Evolutionary conservation across 2,888 invertebrate genomes (phyloP), one percentile per base, ranked within the genome.

Genomic region (Drosophila mayaguana): DNA sequence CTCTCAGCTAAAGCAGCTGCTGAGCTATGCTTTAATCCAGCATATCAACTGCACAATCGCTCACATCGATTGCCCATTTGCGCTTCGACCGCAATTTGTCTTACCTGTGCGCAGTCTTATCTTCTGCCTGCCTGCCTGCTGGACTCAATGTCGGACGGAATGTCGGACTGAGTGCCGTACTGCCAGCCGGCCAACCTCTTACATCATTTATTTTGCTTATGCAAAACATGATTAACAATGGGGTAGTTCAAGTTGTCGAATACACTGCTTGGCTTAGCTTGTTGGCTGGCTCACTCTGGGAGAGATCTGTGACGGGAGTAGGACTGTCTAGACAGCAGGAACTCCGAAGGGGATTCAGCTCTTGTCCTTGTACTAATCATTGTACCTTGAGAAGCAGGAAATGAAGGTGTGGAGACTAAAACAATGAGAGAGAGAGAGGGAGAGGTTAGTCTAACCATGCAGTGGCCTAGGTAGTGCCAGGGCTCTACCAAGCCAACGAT

Each of bases 121-220:
- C 75, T 66, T 28, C 22, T 25, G 48, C 36, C 36, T 16, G 36
- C 28, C 28, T 28, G 14, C 1, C 36, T 14, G 36, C 14, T 14
- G 14, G 34, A 36, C 34, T 36, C 12, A 36, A 14, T 36, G 36
- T 6, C 34, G 4, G 2, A 2, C 46, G 4, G 2, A 2, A 42
- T 43, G 34, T 28, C 70, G 43, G 62, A 48, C 22, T 22, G 28
- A 28, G 62, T 65, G 68, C 36, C 53, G 43, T 9, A 4, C 28
- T 18, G 53, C 64, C 25, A 43, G 67, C 59, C 76, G 54, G 65
- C 38, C 46, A 36, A 3, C 20, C 63, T 32, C 61, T 63, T 54
- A 50, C 63, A 85, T 81, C 79, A 85, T 85, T 83, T 78, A 72
- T 85, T 75, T 79, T 64, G 77, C 74, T 79, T 78, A 74, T 82